Percentiles rank a stretch among this genome's conserved stretches.
Conservation (phyloP, 2,888 invertebrate species). For the Cybosia mesomella region DNA sequence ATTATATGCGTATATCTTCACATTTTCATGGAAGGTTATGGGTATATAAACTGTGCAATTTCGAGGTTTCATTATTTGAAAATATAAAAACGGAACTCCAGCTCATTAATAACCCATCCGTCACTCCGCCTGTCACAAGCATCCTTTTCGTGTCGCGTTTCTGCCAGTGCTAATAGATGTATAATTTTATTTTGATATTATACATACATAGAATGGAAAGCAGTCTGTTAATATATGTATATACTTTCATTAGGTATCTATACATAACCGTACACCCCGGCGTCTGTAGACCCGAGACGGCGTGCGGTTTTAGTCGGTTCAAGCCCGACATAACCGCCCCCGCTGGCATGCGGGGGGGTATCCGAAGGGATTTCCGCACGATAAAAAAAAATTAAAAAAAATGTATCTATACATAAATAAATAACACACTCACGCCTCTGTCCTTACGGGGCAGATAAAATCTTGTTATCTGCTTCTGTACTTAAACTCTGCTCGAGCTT, state of each 20-base stretch:
- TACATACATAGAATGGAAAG: neutral
- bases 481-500: no score
- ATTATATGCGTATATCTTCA: neutral
- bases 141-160: slow-evolving; percentile 7
- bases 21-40: slow-evolving; percentile 6
- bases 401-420: no score
- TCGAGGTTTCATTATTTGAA: slow-evolving; percentile 9
- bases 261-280: no score
- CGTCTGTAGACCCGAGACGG: no score
- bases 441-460: neutral
- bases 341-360: no score
- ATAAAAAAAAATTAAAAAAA: no score
- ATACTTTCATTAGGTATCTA: neutral
- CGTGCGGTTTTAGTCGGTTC: no score
- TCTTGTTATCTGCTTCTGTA: no score
- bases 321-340: no score
- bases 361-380: no score
- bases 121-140: slow-evolving; percentile 9
- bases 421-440: no score
- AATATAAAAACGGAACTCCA: slow-evolving; percentile 8
- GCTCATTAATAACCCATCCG: slow-evolving; percentile 16
- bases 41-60: slow-evolving; percentile 7
- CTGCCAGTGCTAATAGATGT: slow-evolving; percentile 6
- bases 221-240: neutral
- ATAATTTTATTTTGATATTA: slow-evolving; percentile 1